A percentile compares a stretch with the other conserved stretches of the same genome.
phyloP scores from a whole-genome alignment of 2,888 invertebrate species.

The Leptinotarsa haldemani region DNA sequence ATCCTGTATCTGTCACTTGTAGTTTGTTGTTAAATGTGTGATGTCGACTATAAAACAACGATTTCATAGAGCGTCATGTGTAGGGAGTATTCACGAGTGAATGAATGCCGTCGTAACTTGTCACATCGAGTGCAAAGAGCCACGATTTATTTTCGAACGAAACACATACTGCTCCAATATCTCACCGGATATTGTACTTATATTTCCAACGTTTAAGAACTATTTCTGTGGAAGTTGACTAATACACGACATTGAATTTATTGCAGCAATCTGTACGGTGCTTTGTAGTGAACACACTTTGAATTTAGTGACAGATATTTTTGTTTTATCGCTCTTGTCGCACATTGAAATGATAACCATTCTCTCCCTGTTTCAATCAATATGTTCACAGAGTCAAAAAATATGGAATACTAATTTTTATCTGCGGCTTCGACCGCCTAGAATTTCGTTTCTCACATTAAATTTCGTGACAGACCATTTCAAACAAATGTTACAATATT shows the following conservation, averaged over 20 bases:
- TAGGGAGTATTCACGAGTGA: constrained; percentile 6
- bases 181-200: constrained; percentile 41
- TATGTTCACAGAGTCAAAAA: too few relatives aligned
- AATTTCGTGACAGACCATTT: rapidly evolving
- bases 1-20: constrained; percentile 2
- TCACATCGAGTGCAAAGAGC: constrained; percentile 14
- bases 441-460: too few relatives aligned
- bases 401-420: too few relatives aligned
- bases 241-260: constrained; percentile 1
- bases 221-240: constrained; percentile 17
- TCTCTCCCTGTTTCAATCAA: too few relatives aligned
- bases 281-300: background rate
- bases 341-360: too few relatives aligned
- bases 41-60: background rate
- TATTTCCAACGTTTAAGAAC: constrained; percentile 29
- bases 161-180: constrained; percentile 42
- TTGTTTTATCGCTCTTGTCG: background rate
- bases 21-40: background rate
- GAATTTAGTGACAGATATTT: background rate
- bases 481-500: too few relatives aligned
- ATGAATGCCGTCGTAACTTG: constrained; percentile 13
- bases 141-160: constrained; percentile 42
- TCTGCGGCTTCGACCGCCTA: too few relatives aligned
- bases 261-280: background rate
- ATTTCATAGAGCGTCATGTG: constrained; percentile 5